A percentile compares a stretch with the other conserved stretches of the same genome.
Conservation (phyloP, 2,113 vertebrate genomes). For the Reinhardtius hippoglossoides region DNA sequence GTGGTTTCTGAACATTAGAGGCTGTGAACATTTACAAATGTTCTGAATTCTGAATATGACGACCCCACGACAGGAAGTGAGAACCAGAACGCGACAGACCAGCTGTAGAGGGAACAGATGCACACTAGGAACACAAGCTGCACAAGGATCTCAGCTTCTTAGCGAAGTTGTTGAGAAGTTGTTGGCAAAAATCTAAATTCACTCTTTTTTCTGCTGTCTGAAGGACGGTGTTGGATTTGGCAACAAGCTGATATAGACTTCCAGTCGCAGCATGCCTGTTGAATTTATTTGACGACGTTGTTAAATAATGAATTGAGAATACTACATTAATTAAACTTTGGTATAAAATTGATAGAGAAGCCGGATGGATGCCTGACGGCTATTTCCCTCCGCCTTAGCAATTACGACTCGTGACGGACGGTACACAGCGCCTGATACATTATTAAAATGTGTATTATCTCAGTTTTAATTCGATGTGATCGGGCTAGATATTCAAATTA, state of each 20-base stretch:
- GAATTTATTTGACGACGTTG: conserved; percentile 4
- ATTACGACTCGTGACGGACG: conserved; percentile 32
- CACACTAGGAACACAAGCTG: conserved; percentile 8
- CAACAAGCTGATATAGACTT: conserved; percentile 1
- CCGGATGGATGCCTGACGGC: conserved; percentile 7
- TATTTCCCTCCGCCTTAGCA: not conserved
- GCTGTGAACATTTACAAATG: too few species aligned
- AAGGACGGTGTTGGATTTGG: not conserved
- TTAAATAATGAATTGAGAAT: conserved; percentile 38
- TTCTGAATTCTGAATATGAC: too few species aligned
- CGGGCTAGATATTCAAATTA: conserved; percentile 61
- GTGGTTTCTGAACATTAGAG: too few species aligned
- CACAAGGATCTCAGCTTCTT: conserved; percentile 37
- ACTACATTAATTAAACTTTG: conserved; percentile 21
- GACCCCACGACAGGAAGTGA: too few species aligned
- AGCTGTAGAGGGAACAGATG: too few species aligned
- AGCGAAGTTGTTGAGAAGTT: not conserved
- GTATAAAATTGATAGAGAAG: conserved; percentile 11
- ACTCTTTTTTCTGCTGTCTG: conserved; percentile 12
- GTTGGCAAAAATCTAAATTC: not conserved
- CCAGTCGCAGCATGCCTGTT: not conserved
- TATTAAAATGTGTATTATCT: conserved; percentile 55
- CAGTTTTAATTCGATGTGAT: conserved; percentile 50
- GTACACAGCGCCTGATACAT: conserved; percentile 25
- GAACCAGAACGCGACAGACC: too few species aligned